Conservation (phyloP, 2,888 invertebrate genomes). For the Caenorhabditis sp. region DNA sequence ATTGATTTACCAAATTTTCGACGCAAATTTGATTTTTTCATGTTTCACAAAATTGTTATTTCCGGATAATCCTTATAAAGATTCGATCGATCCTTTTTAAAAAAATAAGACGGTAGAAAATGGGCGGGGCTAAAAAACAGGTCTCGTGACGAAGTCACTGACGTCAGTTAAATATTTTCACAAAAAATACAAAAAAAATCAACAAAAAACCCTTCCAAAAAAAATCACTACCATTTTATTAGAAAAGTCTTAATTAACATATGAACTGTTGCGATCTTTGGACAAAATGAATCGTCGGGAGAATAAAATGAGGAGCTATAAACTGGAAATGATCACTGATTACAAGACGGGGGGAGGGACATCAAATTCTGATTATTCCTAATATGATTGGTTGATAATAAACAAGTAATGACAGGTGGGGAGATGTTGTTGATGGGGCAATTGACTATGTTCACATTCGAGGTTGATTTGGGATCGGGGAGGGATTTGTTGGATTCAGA, state of each 20-base stretch:
- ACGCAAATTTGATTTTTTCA: no score
- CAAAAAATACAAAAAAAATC: no score
- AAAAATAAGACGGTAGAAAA: no score
- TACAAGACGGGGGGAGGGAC: not conserved
- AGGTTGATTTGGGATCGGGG: not conserved
- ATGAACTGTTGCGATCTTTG: not conserved
- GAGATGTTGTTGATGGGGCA: not conserved
- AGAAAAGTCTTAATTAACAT: not conserved
- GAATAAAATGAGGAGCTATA: not conserved
- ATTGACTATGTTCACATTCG: not conserved
- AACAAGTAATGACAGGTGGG: constrained; percentile 12
- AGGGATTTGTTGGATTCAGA: no score
- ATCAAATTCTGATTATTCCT: not conserved
- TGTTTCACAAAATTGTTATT: no score
- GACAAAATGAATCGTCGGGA: not conserved
- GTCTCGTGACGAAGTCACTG: no score
- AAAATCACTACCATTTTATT: not conserved
- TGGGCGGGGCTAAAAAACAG: no score
- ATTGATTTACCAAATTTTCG: no score
- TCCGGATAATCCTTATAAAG: no score
- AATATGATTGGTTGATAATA: not conserved
- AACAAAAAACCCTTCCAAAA: no score
- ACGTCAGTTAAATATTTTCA: no score
- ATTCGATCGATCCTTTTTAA: no score
- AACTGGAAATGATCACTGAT: not conserved